These are phyloP conservation scores for Bombus vancouverensis DNA, from an alignment of 1,140 invertebrate genomes.

Conservation along the genomic window DNA sequence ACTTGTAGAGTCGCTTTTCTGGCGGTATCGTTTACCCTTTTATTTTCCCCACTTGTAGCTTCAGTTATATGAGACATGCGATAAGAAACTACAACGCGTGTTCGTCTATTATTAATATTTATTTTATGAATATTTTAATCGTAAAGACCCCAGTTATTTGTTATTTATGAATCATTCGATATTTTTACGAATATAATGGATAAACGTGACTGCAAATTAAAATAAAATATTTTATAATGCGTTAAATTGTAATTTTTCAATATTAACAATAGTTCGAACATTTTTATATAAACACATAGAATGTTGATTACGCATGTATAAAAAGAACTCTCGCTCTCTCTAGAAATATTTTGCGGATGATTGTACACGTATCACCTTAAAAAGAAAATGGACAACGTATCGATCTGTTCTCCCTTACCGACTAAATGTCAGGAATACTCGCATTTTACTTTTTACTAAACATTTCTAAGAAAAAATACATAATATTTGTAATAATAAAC, in stretches of 20 bases:
- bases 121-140: background rate
- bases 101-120: constrained; percentile 1
- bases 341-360: constrained; percentile 13
- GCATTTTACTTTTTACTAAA: background rate
- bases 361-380: constrained; percentile 47
- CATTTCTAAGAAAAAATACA: background rate
- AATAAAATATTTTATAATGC: background rate
- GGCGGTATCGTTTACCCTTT: constrained; percentile 46
- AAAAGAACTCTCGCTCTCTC: background rate
- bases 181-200: background rate
- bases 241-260: background rate
- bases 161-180: background rate
- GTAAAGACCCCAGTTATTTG: background rate
- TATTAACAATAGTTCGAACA: background rate
- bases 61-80: background rate
- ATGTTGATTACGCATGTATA: background rate
- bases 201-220: background rate
- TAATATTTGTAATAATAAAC: background rate
- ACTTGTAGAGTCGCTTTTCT: constrained; percentile 57
- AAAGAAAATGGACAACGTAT: constrained; percentile 79
- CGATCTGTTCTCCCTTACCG: constrained; percentile 73
- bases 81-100: background rate
- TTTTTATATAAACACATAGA: background rate
- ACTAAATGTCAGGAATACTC: constrained; percentile 38
- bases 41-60: constrained; percentile 39